Base-by-base conservation (phyloP, 2,797 vertebrate species). In the Notolepis coatsorum region DNA sequence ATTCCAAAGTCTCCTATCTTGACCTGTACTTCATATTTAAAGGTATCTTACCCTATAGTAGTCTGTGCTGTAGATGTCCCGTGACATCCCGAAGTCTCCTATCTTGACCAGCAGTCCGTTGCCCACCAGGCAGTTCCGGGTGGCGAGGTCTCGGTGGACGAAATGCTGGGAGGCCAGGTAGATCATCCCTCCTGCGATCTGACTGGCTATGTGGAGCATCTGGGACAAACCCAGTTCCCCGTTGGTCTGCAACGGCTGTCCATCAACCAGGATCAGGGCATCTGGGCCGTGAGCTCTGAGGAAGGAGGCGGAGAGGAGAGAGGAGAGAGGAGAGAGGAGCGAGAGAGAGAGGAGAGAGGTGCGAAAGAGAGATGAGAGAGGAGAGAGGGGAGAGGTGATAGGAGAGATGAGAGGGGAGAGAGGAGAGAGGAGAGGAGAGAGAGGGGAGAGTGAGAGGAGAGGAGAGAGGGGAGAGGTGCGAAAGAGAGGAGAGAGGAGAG, bases 1-100 rank as follows among this genome's bases (percentile, higher is more conserved):
- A 99, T 99, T 73, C 97, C 97, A 54, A 99, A 99, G 87, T 99
- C 97, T 64, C 97, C 97, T 12, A 99, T 99, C 90, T 99, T 99
- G 82, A 99, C 97, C 82, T 13, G 10, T 3, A 21, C 12, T 20
- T 2, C 3, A 37, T 30, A 13, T 12, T 31, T n/a, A n/a, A n/a
- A n/a, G n/a, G n/a, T n/a, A n/a, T 48, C 95, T 96, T 93, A 99
- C 97, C 94, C 97, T 91, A 91, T 99, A 99, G 89, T 99, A 99
- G 81, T 99, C 97, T 1, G 97, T 99, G 91, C 97, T 99, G 92
- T 99, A 99, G 86, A 99, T 97, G 51, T 99, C 97, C 87, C 97
- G 92, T 38, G 97, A 99, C 97, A 99, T 99, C 73, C 97, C 97
- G 53, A 99, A 99, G 87, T 99, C 97, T 64, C 97, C 97, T 12